Evolutionary conservation across 2,888 invertebrate species (phyloP).

Genomic region (Amiota minor): DNA sequence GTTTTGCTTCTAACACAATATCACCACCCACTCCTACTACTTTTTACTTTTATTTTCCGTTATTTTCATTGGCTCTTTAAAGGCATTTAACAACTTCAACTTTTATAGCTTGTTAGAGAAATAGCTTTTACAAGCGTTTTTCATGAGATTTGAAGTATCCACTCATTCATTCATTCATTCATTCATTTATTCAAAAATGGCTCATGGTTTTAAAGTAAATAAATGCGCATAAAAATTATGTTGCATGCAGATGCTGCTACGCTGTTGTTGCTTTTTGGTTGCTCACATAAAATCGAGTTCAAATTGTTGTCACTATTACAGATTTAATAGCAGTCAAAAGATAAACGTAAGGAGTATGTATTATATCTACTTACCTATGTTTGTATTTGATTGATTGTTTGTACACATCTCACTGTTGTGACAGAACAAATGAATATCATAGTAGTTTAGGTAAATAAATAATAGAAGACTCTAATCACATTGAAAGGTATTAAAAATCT

Average conservation of each 20-base stretch:
- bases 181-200: no score
- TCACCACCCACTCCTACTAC: no score
- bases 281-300: slow-evolving; percentile 14
- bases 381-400: no score
- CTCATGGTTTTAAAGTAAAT: not conserved
- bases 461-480: no score
- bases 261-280: not conserved
- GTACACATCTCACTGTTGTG: no score
- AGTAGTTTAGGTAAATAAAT: no score
- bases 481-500: no score
- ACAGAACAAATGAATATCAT: no score
- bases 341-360: no score
- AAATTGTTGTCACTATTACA: slow-evolving; percentile 17
- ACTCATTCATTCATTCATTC: not conserved
- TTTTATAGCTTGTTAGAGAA: slow-evolving; percentile 16
- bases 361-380: no score
- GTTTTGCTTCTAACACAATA: no score
- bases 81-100: not conserved
- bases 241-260: slow-evolving; percentile 12
- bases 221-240: not conserved
- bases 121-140: slow-evolving; percentile 11
- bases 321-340: slow-evolving; percentile 21
- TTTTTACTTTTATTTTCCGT: not conserved
- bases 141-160: not conserved
- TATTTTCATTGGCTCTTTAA: not conserved